Conservation (phyloP, 2,797 vertebrate species). For the Smutsia temminckii region DNA sequence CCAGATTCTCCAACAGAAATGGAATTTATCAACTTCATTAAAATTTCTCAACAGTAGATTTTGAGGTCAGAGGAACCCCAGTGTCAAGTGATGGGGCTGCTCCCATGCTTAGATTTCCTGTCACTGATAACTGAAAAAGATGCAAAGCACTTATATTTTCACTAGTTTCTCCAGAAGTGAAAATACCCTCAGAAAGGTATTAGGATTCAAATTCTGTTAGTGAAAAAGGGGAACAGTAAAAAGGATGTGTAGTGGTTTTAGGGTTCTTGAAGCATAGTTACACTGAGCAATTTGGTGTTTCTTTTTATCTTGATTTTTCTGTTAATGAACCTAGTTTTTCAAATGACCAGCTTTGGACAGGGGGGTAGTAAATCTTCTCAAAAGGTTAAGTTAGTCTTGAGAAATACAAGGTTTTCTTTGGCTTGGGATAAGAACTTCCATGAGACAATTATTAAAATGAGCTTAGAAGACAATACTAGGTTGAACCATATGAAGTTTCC, state of each 20-base stretch:
- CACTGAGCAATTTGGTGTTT: not conserved
- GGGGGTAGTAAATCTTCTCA: conserved; percentile 5
- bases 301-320: conserved; percentile 32
- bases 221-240: not conserved
- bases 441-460: conserved; percentile 52
- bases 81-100: not conserved
- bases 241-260: not conserved
- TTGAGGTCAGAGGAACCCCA: conserved; percentile 6
- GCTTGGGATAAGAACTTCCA: conserved; percentile 22
- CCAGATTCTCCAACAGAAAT: conserved; percentile 30
- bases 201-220: not conserved
- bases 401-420: conserved; percentile 8
- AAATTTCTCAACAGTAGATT: conserved; percentile 3
- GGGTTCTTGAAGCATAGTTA: not conserved
- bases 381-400: conserved; percentile 42
- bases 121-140: not conserved
- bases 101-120: not conserved
- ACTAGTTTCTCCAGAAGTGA: not conserved
- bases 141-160: not conserved
- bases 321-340: conserved; percentile 33
- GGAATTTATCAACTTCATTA: not conserved
- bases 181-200: not conserved
- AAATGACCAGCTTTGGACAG: conserved; percentile 6
- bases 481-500: conserved; percentile 7
- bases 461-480: conserved; percentile 29